phyloP scores from a whole-genome alignment of 2,888 invertebrate species.

The Epsilonema sp. region DNA sequence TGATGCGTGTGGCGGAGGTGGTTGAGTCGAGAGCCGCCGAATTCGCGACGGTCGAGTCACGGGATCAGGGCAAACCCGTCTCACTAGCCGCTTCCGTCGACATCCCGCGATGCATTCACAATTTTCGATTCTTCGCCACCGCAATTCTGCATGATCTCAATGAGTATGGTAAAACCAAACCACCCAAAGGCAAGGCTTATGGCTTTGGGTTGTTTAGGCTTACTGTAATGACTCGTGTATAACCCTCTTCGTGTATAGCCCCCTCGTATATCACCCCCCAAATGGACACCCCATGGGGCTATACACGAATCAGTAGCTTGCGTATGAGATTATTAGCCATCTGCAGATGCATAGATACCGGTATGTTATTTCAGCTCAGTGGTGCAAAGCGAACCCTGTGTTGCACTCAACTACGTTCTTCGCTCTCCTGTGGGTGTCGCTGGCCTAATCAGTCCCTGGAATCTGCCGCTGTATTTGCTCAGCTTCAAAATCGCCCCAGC shows the following conservation, averaged over 20 bases:
- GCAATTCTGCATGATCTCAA: slow-evolving; percentile 31
- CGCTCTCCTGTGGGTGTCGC: slow-evolving; percentile 38
- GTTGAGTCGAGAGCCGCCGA: slow-evolving; percentile 35
- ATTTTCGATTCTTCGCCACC: slow-evolving; percentile 38
- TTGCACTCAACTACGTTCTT: slow-evolving; percentile 35
- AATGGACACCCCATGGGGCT: no score
- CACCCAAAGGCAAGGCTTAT: no score
- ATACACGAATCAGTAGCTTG: no score
- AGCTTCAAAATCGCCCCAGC: slow-evolving; percentile 41
- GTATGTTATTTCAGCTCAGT: slow-evolving; percentile 20
- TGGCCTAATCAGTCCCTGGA: slow-evolving; percentile 40
- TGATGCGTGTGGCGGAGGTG: slow-evolving; percentile 36
- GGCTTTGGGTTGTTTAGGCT: no score
- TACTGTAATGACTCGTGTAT: no score
- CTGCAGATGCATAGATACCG: no score
- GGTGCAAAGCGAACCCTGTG: slow-evolving; percentile 14
- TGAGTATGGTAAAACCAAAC: slow-evolving; percentile 29
- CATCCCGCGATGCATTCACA: slow-evolving; percentile 38
- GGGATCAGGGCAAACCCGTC: slow-evolving; percentile 40
- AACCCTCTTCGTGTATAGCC: no score
- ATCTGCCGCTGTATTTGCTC: slow-evolving; percentile 39
- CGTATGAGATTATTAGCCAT: no score
- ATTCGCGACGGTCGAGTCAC: slow-evolving; percentile 37
- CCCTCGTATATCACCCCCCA: no score
- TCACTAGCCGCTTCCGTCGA: slow-evolving; percentile 33